Evolutionary conservation across 2,797 vertebrate species (phyloP).

Genomic region (Takifugu rubripes): DNA sequence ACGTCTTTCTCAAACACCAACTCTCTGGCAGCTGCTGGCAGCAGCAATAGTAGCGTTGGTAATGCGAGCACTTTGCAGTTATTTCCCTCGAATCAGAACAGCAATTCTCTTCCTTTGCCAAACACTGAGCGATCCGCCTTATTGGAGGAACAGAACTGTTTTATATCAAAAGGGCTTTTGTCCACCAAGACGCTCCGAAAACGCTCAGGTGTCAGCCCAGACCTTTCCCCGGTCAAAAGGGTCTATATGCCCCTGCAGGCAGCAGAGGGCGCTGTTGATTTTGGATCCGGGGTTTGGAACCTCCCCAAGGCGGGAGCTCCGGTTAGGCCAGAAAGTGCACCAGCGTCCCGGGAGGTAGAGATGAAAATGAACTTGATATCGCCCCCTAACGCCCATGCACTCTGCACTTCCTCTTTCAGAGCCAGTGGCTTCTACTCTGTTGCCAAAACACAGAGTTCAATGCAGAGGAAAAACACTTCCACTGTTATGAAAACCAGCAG

Average conservation of each 20-base stretch:
- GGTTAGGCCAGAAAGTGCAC: slow-evolving; percentile 77
- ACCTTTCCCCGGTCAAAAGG: slow-evolving; percentile 88
- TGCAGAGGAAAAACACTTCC: slow-evolving; percentile 64
- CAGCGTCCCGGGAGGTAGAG: slow-evolving; percentile 73
- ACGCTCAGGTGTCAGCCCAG: slow-evolving; percentile 81
- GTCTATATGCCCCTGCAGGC: slow-evolving; percentile 81
- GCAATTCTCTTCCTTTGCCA: slow-evolving; percentile 71
- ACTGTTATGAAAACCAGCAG: slow-evolving; percentile 79
- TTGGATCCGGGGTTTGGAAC: slow-evolving; percentile 66
- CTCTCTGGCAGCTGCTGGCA: slow-evolving; percentile 61
- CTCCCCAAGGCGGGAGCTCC: slow-evolving; percentile 66
- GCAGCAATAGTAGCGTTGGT: slow-evolving; percentile 68
- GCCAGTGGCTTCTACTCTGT: slow-evolving; percentile 75
- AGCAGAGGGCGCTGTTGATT: slow-evolving; percentile 55
- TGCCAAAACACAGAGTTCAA: slow-evolving; percentile 61
- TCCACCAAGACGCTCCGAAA: slow-evolving; percentile 87
- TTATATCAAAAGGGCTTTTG: slow-evolving; percentile 70
- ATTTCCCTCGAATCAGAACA: slow-evolving; percentile 71
- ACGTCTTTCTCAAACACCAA: slow-evolving; percentile 67
- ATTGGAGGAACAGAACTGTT: slow-evolving; percentile 64
- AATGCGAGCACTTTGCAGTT: slow-evolving; percentile 74
- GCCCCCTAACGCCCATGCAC: slow-evolving; percentile 59
- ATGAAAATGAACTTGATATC: slow-evolving; percentile 66
- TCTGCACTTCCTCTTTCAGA: slow-evolving; percentile 70
- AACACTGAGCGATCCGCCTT: slow-evolving; percentile 76